Conservation (phyloP, 1,140 invertebrate genomes). For the Drosophila lacteicornis region DNA sequence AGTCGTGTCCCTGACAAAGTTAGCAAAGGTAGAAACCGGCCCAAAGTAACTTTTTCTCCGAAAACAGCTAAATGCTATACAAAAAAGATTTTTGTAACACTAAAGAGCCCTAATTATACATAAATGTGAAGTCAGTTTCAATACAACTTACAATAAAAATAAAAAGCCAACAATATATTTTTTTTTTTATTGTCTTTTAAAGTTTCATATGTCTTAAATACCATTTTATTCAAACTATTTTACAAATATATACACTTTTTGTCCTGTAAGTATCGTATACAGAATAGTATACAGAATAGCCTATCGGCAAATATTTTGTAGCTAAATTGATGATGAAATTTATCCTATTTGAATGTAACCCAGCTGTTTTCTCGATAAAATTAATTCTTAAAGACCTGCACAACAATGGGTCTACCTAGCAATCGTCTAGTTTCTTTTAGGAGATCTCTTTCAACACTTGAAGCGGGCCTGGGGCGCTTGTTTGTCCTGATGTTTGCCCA, state of each 20-base stretch:
- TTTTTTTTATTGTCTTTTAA: too few species aligned
- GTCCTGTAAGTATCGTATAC: neutral
- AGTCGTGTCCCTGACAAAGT: too few species aligned
- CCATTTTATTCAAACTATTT: neutral
- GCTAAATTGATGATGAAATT: neutral
- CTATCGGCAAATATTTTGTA: neutral
- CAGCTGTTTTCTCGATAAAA: neutral
- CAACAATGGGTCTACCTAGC: neutral
- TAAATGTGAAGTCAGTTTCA: too few species aligned
- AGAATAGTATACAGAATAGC: neutral
- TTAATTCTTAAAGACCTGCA: neutral
- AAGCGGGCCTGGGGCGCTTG: slow-evolving; percentile 7
- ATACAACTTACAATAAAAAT: too few species aligned
- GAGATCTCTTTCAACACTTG: slow-evolving; percentile 2
- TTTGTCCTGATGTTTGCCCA: slow-evolving; percentile 16
- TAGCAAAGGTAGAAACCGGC: too few species aligned
- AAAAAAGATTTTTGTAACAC: too few species aligned
- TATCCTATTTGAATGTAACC: neutral
- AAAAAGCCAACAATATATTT: too few species aligned
- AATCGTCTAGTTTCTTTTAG: neutral
- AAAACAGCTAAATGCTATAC: too few species aligned
- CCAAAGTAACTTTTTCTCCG: too few species aligned
- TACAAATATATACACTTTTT: neutral
- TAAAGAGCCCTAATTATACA: too few species aligned
- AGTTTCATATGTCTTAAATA: too few species aligned